These are phyloP conservation scores for Cephalopterus ornatus DNA, from an alignment of 2,113 vertebrate species.

Conservation along the genomic window DNA sequence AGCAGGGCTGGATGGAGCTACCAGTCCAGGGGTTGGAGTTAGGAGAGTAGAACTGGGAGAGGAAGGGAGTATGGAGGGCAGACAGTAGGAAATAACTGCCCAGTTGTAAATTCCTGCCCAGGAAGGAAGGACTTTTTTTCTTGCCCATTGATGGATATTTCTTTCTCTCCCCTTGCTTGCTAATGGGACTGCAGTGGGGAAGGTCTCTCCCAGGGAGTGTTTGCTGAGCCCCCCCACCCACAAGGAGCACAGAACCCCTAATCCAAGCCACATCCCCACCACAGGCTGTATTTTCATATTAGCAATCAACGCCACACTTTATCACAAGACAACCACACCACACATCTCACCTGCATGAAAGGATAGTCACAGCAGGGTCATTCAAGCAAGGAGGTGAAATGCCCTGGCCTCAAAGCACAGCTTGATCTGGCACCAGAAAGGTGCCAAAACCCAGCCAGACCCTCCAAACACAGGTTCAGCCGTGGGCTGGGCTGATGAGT, in stretches of 20 bases:
- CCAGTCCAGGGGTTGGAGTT: not conserved
- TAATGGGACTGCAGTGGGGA: not conserved
- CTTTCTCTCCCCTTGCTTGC: not conserved
- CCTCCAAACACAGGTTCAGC: slow-evolving; percentile 30
- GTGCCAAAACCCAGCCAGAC: slow-evolving; percentile 3
- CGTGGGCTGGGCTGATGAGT: slow-evolving; percentile 8
- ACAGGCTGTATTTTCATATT: not conserved
- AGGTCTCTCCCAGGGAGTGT: not conserved
- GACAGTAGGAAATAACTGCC: not conserved
- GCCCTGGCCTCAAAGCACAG: slow-evolving; percentile 57
- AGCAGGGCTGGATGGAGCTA: not conserved
- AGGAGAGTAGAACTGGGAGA: not conserved
- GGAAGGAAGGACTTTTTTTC: not conserved
- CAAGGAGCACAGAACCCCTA: not conserved
- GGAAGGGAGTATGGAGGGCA: not conserved
- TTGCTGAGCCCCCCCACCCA: not conserved
- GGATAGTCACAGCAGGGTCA: slow-evolving; percentile 35
- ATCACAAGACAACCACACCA: not conserved
- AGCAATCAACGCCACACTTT: not conserved
- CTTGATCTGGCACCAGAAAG: slow-evolving; percentile 22
- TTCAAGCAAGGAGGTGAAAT: slow-evolving; percentile 46
- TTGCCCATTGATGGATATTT: not conserved
- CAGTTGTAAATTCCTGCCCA: not conserved
- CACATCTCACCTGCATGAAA: slow-evolving; percentile 12
- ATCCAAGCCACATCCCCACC: not conserved